These are phyloP conservation scores for Sebastes minor DNA, from an alignment of 2,797 vertebrate genomes.

Conservation along the genomic window DNA sequence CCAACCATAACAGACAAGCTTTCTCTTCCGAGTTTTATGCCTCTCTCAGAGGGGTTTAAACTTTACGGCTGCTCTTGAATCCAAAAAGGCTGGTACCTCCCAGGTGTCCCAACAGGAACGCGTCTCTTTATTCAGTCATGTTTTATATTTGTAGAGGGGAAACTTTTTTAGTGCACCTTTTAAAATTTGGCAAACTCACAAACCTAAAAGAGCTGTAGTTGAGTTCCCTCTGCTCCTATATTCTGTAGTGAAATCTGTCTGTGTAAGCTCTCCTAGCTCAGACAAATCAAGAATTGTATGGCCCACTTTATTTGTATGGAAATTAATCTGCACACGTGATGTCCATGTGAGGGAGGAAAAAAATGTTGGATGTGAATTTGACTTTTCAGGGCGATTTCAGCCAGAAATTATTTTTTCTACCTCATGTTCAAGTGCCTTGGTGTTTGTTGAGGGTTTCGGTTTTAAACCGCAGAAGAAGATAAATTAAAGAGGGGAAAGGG, in stretches of 20 bases:
- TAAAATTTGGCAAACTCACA: slow-evolving; percentile 14
- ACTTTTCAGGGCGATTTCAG: not conserved
- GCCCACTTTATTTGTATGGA: not conserved
- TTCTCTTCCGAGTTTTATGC: slow-evolving; percentile 18
- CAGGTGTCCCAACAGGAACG: slow-evolving; percentile 13
- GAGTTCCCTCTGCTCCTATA: slow-evolving; percentile 2
- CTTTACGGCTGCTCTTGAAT: slow-evolving; percentile 40
- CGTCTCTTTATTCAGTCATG: slow-evolving; percentile 1
- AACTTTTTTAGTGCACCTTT: slow-evolving; percentile 27
- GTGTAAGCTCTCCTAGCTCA: not conserved
- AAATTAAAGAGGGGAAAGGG: not conserved
- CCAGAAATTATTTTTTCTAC: slow-evolving; percentile 25
- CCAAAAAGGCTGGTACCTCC: slow-evolving; percentile 36
- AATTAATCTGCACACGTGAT: not conserved
- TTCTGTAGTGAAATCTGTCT: not conserved
- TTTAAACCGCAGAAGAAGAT: slow-evolving; percentile 28
- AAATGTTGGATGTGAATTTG: slow-evolving; percentile 5
- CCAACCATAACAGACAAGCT: slow-evolving; percentile 31
- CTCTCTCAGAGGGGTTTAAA: slow-evolving; percentile 35
- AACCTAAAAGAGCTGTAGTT: slow-evolving; percentile 10
- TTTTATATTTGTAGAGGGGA: slow-evolving; percentile 31
- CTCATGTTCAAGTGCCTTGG: slow-evolving; percentile 23
- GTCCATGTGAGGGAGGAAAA: not conserved
- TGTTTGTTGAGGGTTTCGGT: slow-evolving; percentile 33
- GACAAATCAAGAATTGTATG: not conserved